These are phyloP conservation scores for Malacosoma neustria DNA, from an alignment of 2,888 invertebrate genomes.

Conservation along the genomic window DNA sequence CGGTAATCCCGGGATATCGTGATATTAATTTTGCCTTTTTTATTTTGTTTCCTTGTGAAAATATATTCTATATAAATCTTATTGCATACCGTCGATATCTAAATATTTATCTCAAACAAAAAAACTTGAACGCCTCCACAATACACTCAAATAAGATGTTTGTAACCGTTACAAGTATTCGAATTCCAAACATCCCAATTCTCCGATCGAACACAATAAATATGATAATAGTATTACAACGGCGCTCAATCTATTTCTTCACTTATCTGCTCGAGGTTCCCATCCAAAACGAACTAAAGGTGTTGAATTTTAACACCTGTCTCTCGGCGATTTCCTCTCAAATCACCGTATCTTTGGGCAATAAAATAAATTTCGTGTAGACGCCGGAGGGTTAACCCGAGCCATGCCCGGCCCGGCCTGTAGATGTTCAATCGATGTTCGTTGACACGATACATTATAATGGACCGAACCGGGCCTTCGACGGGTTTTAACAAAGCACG, in stretches of 20 bases:
- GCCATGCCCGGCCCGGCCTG: constrained; percentile 42
- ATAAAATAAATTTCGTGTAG: constrained; percentile 73
- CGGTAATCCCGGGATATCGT: constrained; percentile 62
- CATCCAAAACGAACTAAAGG: constrained; percentile 57
- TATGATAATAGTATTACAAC: constrained; percentile 57
- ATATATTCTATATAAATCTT: constrained; percentile 51
- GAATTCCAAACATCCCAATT: constrained; percentile 33
- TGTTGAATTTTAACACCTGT: constrained; percentile 73
- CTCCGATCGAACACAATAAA: constrained; percentile 46
- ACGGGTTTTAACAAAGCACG: constrained; percentile 71
- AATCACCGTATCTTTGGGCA: constrained; percentile 70
- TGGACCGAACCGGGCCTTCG: constrained; percentile 58
- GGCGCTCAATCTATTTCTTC: constrained; percentile 59
- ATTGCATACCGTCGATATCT: constrained; percentile 43
- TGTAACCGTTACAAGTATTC: constrained; percentile 39
- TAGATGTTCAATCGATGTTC: constrained; percentile 72
- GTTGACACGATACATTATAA: constrained; percentile 74
- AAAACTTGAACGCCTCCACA: constrained; percentile 15
- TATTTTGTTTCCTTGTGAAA: constrained; percentile 44
- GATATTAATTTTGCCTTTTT: constrained; percentile 66
- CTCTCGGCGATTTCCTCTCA: constrained; percentile 65
- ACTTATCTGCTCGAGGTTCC: constrained; percentile 53
- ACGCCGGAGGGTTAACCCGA: constrained; percentile 66
- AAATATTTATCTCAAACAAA: constrained; percentile 40
- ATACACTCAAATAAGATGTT: constrained; percentile 34